Evolutionary conservation across 1,140 invertebrate genomes (phyloP), one percentile per base, ranked within the genome.

Genomic region (Drosophila busckii): DNA sequence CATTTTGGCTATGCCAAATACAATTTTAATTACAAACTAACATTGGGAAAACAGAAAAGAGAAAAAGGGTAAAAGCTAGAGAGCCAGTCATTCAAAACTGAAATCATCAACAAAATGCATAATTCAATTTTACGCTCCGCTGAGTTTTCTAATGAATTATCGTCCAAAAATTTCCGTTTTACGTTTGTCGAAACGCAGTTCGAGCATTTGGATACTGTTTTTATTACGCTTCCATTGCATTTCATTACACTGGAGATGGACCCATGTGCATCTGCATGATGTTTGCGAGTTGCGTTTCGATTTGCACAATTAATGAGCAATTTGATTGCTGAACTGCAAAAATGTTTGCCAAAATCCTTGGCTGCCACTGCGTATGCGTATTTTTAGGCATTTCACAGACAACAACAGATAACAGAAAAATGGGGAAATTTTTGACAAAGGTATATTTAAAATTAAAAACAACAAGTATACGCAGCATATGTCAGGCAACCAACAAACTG

Each of bases 71-170:
- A n/a, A n/a, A n/a, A n/a, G n/a, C n/a, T n/a, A n/a, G n/a, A n/a
- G n/a, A n/a, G n/a, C n/a, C n/a, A n/a, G n/a, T n/a, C n/a, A n/a
- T n/a, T 40, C 19, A 34, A 49, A 45, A 50, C 28, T 19, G 45
- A 66, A 62, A 50, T 66, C 52, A 58, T 63, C 52, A 50, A 63
- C 63, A 62, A 60, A 63, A 52, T 66, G 59, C 63, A 66, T 66
- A 66, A 66, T 66, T 66, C 63, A 66, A 66, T 75, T 75, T 75
- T 75, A 76, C 70, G 70, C 60, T 25, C 71, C 70, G 70, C 53
- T 75, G 70, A 70, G 66, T 46, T 54, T 69, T 50, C 70, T 75
- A 75, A 75, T 75, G 70, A 75, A 75, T 75, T 75, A 75, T 76
- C 60, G 49, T 46, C 41, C 42, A 50, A 31, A 45, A 19, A 13